Conservation (phyloP, 2,113 vertebrate species). For the Elaphurus davidianus region DNA sequence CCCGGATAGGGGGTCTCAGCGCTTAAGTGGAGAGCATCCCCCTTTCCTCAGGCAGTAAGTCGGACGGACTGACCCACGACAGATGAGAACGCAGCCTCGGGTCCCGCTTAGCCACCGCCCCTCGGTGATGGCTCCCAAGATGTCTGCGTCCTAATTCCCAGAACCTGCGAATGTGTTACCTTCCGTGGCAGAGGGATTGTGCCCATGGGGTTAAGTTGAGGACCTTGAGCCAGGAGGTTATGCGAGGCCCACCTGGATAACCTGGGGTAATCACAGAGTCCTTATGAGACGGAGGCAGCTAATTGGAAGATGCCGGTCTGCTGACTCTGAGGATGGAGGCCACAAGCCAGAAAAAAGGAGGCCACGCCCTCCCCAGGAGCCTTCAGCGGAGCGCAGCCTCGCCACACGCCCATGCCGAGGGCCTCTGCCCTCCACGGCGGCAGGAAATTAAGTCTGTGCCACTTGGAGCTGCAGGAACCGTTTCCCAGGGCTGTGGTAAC, state of each 20-base stretch:
- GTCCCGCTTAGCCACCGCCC: too few relatives aligned
- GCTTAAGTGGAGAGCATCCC: background rate
- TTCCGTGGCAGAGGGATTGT: background rate
- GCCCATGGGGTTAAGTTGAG: background rate
- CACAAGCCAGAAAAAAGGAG: background rate
- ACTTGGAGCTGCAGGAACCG: rapidly evolving
- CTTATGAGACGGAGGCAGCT: background rate
- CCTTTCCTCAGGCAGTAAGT: background rate
- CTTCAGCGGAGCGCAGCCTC: rapidly evolving
- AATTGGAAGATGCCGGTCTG: background rate
- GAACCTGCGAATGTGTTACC: background rate
- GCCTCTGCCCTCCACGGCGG: background rate
- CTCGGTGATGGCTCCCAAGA: background rate
- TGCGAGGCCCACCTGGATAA: background rate
- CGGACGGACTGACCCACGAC: background rate
- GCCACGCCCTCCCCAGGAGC: background rate
- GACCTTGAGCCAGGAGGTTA: background rate
- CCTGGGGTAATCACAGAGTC: background rate
- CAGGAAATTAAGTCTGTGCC: background rate
- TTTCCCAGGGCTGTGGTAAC: background rate
- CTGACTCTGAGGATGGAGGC: background rate
- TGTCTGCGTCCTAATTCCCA: background rate
- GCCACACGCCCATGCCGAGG: rapidly evolving
- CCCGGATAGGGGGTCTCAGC: background rate
- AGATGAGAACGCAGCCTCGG: too few relatives aligned